Conservation (phyloP, 92 coral and sea anemone genomes). For the Paramuricea clavata region DNA sequence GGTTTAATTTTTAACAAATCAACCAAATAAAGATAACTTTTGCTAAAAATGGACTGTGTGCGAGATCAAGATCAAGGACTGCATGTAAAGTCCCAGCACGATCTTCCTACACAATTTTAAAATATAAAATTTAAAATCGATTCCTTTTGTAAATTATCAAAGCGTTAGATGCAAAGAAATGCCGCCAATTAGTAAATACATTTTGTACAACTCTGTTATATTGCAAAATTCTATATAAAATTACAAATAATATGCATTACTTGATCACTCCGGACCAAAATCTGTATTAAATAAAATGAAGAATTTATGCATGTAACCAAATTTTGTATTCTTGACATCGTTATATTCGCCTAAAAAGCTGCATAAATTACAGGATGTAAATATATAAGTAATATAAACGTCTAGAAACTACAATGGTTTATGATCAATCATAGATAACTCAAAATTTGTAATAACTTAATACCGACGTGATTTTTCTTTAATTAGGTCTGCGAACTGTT, state of each 20-base stretch:
- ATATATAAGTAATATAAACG: neutral
- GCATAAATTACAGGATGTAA: no score
- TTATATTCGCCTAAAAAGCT: no score
- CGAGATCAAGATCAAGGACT: neutral
- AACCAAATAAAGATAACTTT: neutral
- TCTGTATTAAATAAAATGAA: no score
- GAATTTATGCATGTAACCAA: no score
- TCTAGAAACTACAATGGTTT: neutral
- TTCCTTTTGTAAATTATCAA: neutral
- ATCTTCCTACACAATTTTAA: neutral
- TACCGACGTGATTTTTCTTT: constrained; percentile 17
- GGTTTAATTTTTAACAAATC: neutral
- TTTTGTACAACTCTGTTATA: neutral
- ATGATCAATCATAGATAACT: constrained; percentile 17
- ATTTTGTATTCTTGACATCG: neutral
- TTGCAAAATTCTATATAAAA: neutral
- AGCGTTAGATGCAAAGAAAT: neutral
- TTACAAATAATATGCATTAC: neutral
- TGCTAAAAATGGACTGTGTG: neutral
- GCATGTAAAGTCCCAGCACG: neutral
- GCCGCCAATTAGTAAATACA: neutral
- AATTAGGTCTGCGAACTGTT: constrained; percentile 10
- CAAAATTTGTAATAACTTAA: neutral
- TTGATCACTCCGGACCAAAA: neutral
- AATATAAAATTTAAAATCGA: neutral